Conservation (phyloP, 2,888 invertebrate species). For the Gnatocerus cornutus region DNA sequence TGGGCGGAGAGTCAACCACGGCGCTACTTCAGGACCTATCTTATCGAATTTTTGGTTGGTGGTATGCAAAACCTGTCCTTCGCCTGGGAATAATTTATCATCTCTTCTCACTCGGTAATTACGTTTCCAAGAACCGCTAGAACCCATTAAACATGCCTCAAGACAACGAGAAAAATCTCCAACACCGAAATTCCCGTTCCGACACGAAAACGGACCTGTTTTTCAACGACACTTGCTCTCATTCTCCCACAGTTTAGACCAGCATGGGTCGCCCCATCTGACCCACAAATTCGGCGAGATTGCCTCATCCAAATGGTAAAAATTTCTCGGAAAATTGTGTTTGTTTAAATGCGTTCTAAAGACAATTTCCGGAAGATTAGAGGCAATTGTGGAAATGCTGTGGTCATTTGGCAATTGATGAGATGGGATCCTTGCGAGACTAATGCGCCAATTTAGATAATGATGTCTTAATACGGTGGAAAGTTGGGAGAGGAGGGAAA, state of each 20-base stretch:
- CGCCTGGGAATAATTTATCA: constrained; percentile 7
- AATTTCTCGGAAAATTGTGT: too few relatives aligned
- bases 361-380: constrained; percentile 17
- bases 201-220: constrained; percentile 50
- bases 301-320: constrained; percentile 24
- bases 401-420: constrained; percentile 60
- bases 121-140: constrained; percentile 18
- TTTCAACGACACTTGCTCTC: constrained; percentile 55
- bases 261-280: constrained; percentile 58
- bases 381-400: constrained; percentile 9
- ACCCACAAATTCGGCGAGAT: constrained; percentile 55
- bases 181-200: constrained; percentile 19
- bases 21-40: too few relatives aligned
- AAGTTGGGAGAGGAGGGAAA: constrained; percentile 38
- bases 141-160: constrained; percentile 48
- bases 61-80: constrained; percentile 10
- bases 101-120: constrained; percentile 6
- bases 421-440: constrained; percentile 63
- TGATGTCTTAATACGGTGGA: constrained; percentile 58
- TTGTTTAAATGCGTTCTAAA: constrained; percentile 27
- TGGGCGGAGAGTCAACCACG: too few relatives aligned
- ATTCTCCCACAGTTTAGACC: constrained; percentile 64
- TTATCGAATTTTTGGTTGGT: too few relatives aligned
- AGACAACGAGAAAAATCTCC: constrained; percentile 31
- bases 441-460: constrained; percentile 64